phyloP scores from a whole-genome alignment of 2,797 vertebrate species.

The Sebastes kiyomatsui region DNA sequence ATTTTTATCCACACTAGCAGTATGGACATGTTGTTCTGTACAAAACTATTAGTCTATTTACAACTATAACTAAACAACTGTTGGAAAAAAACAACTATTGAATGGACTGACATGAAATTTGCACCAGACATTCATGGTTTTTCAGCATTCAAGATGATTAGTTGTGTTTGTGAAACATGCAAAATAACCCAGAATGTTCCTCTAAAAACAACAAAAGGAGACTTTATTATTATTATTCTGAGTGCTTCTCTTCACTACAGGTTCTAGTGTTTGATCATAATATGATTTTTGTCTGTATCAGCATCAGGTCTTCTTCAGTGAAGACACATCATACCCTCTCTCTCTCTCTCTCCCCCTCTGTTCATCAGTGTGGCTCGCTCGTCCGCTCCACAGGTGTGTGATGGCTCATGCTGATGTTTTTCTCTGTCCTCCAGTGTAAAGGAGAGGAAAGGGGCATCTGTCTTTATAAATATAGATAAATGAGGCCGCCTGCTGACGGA shows the following conservation, averaged over 20 bases:
- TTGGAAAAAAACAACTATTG: no score
- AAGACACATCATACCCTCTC: background rate
- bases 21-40: no score
- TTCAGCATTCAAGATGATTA: no score
- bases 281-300: background rate
- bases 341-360: background rate
- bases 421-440: background rate
- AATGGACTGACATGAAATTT: no score
- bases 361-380: background rate
- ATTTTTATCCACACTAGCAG: no score
- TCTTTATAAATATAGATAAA: slow-evolving; percentile 20
- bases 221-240: background rate
- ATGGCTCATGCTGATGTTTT: slow-evolving; percentile 16
- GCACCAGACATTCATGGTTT: no score
- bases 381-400: background rate
- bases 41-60: no score
- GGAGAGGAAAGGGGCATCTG: background rate
- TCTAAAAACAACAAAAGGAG: background rate
- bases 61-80: no score
- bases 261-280: background rate
- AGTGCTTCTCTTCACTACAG: background rate
- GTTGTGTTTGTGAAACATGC: background rate
- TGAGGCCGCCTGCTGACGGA: slow-evolving; percentile 9
- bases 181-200: background rate
- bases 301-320: background rate